Evolutionary conservation across 2,113 vertebrate species (phyloP).

Genomic region (Platichthys flesus): DNA sequence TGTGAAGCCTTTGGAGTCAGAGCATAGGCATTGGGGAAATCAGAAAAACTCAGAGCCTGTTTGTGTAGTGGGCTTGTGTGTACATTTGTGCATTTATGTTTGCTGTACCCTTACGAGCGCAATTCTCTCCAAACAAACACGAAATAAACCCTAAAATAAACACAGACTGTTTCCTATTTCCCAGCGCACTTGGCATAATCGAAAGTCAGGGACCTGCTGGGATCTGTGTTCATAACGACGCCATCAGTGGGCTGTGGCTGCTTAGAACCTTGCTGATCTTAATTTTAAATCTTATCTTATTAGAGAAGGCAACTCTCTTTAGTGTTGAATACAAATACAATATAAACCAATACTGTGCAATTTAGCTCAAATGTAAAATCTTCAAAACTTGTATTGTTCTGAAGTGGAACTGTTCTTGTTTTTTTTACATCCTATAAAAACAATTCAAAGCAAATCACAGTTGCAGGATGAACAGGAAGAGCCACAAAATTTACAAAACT

Average conservation of each 20-base stretch:
- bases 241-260: neutral
- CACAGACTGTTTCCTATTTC: conserved; percentile 15
- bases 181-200: conserved; percentile 29
- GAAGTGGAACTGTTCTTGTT: no score
- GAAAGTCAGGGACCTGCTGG: conserved; percentile 23
- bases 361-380: no score
- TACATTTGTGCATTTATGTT: conserved; percentile 28
- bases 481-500: no score
- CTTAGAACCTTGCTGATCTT: neutral
- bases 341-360: no score
- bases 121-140: conserved; percentile 42
- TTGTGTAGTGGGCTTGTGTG: conserved; percentile 42
- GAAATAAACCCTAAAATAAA: conserved; percentile 46
- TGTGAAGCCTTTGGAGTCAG: conserved; percentile 49
- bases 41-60: conserved; percentile 55
- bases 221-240: conserved; percentile 9
- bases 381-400: neutral
- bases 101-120: conserved; percentile 32
- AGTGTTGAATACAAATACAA: no score
- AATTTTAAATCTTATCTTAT: neutral
- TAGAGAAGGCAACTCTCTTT: neutral
- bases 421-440: no score
- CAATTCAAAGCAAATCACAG: neutral
- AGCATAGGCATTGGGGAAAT: conserved; percentile 64
- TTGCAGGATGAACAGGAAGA: neutral